Base-by-base conservation (phyloP, 2,888 invertebrate genomes). In the Dicyrtoma fusca region DNA sequence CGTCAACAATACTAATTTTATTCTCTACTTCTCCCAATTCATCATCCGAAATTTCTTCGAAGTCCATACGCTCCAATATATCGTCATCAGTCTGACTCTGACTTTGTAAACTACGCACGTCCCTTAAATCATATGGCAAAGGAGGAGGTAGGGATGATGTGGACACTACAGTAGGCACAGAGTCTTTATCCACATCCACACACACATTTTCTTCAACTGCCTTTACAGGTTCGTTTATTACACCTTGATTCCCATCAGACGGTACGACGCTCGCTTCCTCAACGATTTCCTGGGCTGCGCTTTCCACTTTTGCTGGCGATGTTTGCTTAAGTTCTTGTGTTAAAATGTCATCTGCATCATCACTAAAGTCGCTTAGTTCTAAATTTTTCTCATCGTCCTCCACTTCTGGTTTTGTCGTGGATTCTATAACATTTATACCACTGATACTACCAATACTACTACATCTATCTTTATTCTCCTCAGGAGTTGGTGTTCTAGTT, bases 1-100 rank as follows among this genome's bases (percentile, higher is more conserved):
- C 94, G 84, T 95, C 95, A 5, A 94, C 94, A 75, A 95, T 88
- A 45, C 91, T 82, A 51, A 87, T 86, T 81, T 87, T 88, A 14
- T 91, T 88, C 81, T 93, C 91, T 82, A 93, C 92, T 82, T 81
- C 80, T 17, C 94, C 94, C 45, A 94, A 84, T 83, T 94, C 94
- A 66, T 93, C 94, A 83, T 94, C 94, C 17, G 93, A 93, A 81
- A 94, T 93, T 85, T 94, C 93, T 84, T 94, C 94, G 84, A 94
- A 94, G 82, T 92, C 93, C 82, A 93, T 87, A 81, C 88, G 88
- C 76, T 90, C 88, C 81, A 89, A 89, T 81, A 89, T 89, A 78
- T 91, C 91, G 77, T 91, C 91, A 55, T 80, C 80, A 14, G 77
- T 76, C 55, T 76, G 76, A 66, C 75, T 75, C 11, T 74, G 69